Conservation (phyloP, 1,140 invertebrate species). For the Heliconius hewitsoni region DNA sequence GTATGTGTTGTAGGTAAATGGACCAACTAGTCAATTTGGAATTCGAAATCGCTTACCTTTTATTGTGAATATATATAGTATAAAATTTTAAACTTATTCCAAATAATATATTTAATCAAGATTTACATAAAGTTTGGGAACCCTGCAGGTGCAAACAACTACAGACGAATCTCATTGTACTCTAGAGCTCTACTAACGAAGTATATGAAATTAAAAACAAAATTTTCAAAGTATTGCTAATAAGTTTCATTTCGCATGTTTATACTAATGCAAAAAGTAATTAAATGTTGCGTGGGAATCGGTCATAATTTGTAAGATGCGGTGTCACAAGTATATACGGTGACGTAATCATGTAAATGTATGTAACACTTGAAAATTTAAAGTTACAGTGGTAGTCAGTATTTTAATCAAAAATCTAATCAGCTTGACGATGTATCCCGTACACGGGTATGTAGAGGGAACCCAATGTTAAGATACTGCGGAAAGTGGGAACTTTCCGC, state of each 20-base stretch:
- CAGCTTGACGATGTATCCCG: too few species aligned
- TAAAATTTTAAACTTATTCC: too few species aligned
- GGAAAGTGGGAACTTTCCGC: too few species aligned
- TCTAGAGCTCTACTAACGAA: neutral
- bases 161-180: neutral
- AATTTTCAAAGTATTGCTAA: neutral
- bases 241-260: neutral
- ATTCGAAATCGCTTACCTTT: too few species aligned
- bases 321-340: slow-evolving; percentile 13
- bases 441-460: too few species aligned
- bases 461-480: too few species aligned
- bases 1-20: too few species aligned
- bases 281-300: slow-evolving; percentile 22
- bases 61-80: too few species aligned
- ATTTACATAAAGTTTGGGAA: neutral
- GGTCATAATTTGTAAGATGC: slow-evolving; percentile 23
- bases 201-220: neutral
- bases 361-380: neutral
- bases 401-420: neutral
- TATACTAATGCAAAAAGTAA: slow-evolving; percentile 23
- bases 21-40: too few species aligned
- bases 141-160: neutral
- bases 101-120: too few species aligned
- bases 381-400: neutral
- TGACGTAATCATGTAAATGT: slow-evolving; percentile 15